Evolutionary conservation across 1,140 invertebrate species (phyloP).

Genomic region (Sycophila sp.): DNA sequence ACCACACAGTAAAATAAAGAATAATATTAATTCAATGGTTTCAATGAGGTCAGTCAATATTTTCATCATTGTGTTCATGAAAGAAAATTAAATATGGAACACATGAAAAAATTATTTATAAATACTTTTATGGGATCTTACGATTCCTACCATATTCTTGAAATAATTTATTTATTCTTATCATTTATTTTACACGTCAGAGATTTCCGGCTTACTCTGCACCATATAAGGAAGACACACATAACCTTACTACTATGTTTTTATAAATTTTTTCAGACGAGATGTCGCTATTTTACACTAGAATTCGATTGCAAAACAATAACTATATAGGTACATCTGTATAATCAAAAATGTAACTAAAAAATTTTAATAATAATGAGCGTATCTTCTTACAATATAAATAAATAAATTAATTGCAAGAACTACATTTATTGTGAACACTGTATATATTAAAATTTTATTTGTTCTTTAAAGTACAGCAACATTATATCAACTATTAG

Average conservation of each 20-base stretch:
- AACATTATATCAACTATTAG: background rate
- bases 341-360: too few species aligned
- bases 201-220: background rate
- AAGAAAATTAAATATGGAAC: background rate
- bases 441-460: too few species aligned
- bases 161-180: conserved; percentile 1
- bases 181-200: background rate
- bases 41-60: conserved; percentile 25
- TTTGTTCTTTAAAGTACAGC: conserved; percentile 1
- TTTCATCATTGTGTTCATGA: background rate
- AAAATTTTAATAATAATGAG: too few species aligned
- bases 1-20: conserved; percentile 16
- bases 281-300: background rate
- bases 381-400: too few species aligned
- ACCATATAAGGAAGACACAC: background rate
- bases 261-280: background rate
- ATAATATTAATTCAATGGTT: background rate
- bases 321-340: too few species aligned
- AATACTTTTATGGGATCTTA: background rate
- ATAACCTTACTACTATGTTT: conserved; percentile 1
- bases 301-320: too few species aligned
- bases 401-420: too few species aligned
- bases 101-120: background rate
- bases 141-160: conserved; percentile 1
- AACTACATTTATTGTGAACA: too few species aligned